phyloP scores from a whole-genome alignment of 2,797 vertebrate species.

The Glossophaga mutica region DNA sequence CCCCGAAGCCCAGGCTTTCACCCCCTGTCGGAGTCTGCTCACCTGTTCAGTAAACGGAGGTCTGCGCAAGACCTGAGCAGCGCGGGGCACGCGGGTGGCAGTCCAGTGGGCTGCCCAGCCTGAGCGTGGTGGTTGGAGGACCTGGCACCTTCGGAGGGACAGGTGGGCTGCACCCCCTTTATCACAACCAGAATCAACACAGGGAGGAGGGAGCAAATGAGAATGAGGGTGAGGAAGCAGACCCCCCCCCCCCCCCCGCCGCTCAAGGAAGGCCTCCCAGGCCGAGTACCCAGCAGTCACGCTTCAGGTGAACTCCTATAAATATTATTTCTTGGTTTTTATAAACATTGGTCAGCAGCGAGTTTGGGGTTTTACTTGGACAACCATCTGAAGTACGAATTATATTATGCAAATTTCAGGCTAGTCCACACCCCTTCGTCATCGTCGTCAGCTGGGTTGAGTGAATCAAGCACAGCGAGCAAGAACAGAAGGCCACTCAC shows the following conservation, averaged over 20 bases:
- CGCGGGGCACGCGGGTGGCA: rapidly evolving
- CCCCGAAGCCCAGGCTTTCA: not conserved
- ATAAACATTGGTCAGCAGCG: not conserved
- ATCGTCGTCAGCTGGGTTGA: not conserved
- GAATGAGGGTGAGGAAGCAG: not conserved
- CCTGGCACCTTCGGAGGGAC: not conserved
- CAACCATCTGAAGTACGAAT: not conserved
- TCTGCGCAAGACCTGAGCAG: not conserved
- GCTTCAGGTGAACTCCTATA: not conserved
- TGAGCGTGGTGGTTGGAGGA: not conserved
- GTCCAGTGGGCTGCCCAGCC: not conserved
- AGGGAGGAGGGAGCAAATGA: not conserved
- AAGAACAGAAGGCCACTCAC: rapidly evolving
- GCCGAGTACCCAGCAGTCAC: no score
- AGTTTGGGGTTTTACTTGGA: not conserved
- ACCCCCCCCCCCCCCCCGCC: no score
- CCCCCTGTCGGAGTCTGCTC: not conserved
- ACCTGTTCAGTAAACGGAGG: not conserved
- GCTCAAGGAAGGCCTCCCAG: rapidly evolving
- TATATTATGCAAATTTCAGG: not conserved
- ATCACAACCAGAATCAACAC: not conserved
- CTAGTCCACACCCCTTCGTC: not conserved
- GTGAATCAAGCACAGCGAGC: not conserved
- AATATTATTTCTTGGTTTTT: not conserved
- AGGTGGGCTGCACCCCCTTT: not conserved